phyloP scores from a whole-genome alignment of 1,140 invertebrate species.

The Glomeris maerens region DNA sequence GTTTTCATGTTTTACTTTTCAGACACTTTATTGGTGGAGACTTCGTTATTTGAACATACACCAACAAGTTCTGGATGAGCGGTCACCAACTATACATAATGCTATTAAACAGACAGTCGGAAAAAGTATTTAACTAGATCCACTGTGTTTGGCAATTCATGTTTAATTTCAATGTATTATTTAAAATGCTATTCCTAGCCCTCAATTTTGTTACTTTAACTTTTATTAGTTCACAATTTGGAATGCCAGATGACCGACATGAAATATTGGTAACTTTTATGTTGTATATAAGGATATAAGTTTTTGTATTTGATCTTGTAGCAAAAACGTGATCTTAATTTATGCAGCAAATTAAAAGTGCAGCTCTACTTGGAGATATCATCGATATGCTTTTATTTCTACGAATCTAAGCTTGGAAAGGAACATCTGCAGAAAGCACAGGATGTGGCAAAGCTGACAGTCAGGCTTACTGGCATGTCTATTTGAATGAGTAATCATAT shows the following conservation, averaged over 20 bases:
- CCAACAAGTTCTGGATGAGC: constrained; percentile 56
- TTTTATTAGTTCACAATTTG: too few relatives aligned
- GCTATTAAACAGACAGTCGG: constrained; percentile 43
- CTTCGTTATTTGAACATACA: constrained; percentile 53
- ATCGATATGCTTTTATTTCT: constrained; percentile 56
- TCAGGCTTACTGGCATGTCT: constrained; percentile 46
- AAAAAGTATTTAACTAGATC: constrained; percentile 27
- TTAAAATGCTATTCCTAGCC: constrained; percentile 8
- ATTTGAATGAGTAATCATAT: constrained; percentile 8
- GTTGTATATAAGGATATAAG: constrained; percentile 8
- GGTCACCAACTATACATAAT: constrained; percentile 45
- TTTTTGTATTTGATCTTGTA: constrained; percentile 11
- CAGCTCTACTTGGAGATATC: constrained; percentile 57
- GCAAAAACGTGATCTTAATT: background rate
- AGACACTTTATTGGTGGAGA: constrained; percentile 52
- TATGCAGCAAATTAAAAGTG: constrained; percentile 26
- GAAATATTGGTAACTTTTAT: too few relatives aligned
- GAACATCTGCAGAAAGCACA: constrained; percentile 47
- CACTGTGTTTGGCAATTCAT: constrained; percentile 12
- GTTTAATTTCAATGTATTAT: constrained; percentile 4
- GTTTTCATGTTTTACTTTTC: constrained; percentile 17
- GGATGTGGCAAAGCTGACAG: constrained; percentile 43
- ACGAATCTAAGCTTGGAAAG: constrained; percentile 49
- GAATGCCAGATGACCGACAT: too few relatives aligned
- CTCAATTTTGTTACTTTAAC: too few relatives aligned